Evolutionary conservation across 2,888 invertebrate species (phyloP).

Genomic region (Tetranychus truncatus): DNA sequence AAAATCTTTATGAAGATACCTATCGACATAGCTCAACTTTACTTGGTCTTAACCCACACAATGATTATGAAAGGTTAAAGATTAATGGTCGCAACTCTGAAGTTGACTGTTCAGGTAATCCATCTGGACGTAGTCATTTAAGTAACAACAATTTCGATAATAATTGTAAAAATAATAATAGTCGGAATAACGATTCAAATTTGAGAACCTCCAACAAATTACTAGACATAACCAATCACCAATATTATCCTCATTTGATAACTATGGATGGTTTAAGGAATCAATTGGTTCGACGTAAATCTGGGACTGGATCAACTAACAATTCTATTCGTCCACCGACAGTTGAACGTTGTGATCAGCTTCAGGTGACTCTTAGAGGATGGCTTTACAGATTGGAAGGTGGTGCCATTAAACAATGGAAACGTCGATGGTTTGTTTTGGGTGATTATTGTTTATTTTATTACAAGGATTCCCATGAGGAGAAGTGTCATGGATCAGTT

Average conservation of each 20-base stretch:
- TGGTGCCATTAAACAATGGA: slow-evolving; percentile 79
- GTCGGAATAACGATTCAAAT: slow-evolving; percentile 6
- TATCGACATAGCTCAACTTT: neutral
- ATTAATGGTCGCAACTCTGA: neutral
- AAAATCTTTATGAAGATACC: neutral
- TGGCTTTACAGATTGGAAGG: slow-evolving; percentile 84
- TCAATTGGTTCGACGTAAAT: slow-evolving; percentile 14
- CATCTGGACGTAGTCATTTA: neutral
- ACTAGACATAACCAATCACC: slow-evolving; percentile 4
- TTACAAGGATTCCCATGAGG: slow-evolving; percentile 77
- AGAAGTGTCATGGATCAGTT: slow-evolving; percentile 68
- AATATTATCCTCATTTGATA: neutral
- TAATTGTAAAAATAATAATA: neutral
- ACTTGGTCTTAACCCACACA: slow-evolving; percentile 3
- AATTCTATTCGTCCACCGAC: slow-evolving; percentile 42
- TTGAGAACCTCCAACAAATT: neutral
- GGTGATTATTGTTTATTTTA: slow-evolving; percentile 84
- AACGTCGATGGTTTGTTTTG: slow-evolving; percentile 81
- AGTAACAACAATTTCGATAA: slow-evolving; percentile 2
- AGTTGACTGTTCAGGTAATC: neutral
- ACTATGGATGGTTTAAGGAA: slow-evolving; percentile 21
- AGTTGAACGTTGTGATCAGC: slow-evolving; percentile 62
- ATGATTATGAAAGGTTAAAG: slow-evolving; percentile 8
- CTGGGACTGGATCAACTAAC: slow-evolving; percentile 4
- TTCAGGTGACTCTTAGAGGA: slow-evolving; percentile 65